phyloP scores from a whole-genome alignment of 2,888 invertebrate species.

The Malthinus seriepunctatus region DNA sequence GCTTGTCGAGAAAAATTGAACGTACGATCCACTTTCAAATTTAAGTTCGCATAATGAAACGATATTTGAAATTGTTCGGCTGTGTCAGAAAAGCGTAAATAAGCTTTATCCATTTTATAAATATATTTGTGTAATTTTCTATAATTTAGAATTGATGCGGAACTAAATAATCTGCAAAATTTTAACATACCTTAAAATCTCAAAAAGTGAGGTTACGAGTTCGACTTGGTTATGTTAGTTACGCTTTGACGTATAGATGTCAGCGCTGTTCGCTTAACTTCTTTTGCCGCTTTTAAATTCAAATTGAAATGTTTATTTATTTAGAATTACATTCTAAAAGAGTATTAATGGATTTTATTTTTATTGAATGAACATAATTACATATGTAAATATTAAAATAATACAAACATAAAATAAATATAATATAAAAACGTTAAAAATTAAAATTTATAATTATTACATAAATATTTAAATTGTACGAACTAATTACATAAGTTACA shows the following conservation, averaged over 20 bases:
- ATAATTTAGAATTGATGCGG: background rate
- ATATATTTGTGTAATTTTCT: slow-evolving; percentile 43
- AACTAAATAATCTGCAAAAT: too few species aligned
- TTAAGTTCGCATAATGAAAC: slow-evolving; percentile 58
- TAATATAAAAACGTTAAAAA: slow-evolving; percentile 3
- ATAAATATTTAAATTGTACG: slow-evolving; percentile 1
- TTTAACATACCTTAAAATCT: too few species aligned
- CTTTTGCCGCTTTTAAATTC: too few species aligned
- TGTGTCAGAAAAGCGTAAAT: slow-evolving; percentile 58
- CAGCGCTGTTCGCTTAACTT: too few species aligned
- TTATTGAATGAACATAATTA: too few species aligned
- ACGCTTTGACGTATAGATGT: too few species aligned
- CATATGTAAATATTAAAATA: background rate
- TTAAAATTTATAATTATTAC: background rate
- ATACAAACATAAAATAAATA: slow-evolving; percentile 8
- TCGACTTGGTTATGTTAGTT: too few species aligned
- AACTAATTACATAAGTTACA: background rate
- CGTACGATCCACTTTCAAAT: slow-evolving; percentile 61
- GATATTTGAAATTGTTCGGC: slow-evolving; percentile 60
- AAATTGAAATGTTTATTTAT: too few species aligned
- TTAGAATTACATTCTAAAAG: too few species aligned
- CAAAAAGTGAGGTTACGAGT: too few species aligned
- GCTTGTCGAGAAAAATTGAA: slow-evolving; percentile 73
- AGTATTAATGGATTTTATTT: too few species aligned
- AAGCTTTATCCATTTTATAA: slow-evolving; percentile 62